Percentiles rank a stretch among this genome's conserved stretches.
Conservation (phyloP, 2,113 vertebrate genomes). For the Crocuta crocuta region DNA sequence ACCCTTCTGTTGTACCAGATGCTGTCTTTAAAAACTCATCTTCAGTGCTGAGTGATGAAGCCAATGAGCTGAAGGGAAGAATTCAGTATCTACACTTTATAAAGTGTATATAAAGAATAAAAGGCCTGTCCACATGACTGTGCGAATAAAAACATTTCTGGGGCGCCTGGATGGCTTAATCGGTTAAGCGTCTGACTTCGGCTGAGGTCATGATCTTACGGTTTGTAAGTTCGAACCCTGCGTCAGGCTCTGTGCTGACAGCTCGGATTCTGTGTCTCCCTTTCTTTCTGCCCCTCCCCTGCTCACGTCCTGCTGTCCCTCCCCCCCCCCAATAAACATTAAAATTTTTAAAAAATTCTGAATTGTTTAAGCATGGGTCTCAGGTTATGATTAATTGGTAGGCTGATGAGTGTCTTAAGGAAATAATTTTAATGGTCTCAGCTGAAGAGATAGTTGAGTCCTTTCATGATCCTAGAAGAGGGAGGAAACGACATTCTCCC, state of each 20-base stretch:
- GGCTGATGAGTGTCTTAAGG: not conserved
- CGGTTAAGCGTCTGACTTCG: too few species aligned
- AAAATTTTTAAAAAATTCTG: not conserved
- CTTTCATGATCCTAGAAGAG: not conserved
- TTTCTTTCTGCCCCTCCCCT: too few species aligned
- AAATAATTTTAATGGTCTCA: not conserved
- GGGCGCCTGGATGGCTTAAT: too few species aligned
- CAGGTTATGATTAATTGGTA: constrained; percentile 31
- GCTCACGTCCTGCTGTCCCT: too few species aligned
- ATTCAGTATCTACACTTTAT: not conserved
- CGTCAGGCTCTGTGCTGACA: too few species aligned
- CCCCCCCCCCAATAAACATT: too few species aligned
- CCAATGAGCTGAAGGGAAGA: constrained; percentile 17
- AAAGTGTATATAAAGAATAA: not conserved
- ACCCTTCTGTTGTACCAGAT: not conserved
- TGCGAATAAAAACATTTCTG: constrained; percentile 20
- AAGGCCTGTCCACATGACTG: not conserved
- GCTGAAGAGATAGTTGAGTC: not conserved
- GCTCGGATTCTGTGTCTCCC: too few species aligned
- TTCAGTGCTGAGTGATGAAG: not conserved
- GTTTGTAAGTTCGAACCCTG: too few species aligned
- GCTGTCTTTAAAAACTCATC: not conserved
- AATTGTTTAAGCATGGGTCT: constrained; percentile 34
- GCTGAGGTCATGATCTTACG: too few species aligned
- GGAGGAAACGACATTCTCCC: not conserved